phyloP scores from a whole-genome alignment of 2,888 invertebrate genomes.

The Nephrotoma appendiculata region DNA sequence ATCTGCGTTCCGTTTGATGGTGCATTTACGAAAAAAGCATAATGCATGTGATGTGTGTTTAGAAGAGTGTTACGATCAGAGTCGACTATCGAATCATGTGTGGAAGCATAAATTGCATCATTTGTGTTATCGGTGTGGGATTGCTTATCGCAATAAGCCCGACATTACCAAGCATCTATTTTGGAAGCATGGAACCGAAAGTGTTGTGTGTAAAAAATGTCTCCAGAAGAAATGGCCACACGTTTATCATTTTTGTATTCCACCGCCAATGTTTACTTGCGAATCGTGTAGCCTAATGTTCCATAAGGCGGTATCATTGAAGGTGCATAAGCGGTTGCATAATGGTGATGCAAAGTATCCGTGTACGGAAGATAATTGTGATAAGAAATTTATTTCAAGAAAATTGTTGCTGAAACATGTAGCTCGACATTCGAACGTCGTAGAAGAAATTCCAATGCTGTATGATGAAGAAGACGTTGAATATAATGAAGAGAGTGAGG shows the following conservation, averaged over 20 bases:
- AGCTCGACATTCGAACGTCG: slow-evolving; percentile 37
- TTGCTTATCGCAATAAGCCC: slow-evolving; percentile 74
- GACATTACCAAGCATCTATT: slow-evolving; percentile 81
- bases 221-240: slow-evolving; percentile 85
- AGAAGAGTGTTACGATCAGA: slow-evolving; percentile 63
- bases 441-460: background rate
- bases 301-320: slow-evolving; percentile 59
- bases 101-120: slow-evolving; percentile 85
- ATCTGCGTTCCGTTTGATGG: slow-evolving; percentile 80
- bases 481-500: slow-evolving; percentile 6
- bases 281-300: slow-evolving; percentile 68
- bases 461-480: background rate
- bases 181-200: slow-evolving; percentile 88
- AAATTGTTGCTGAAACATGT: slow-evolving; percentile 62
- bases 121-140: slow-evolving; percentile 74
- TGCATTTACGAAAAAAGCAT: slow-evolving; percentile 70
- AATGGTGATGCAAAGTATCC: slow-evolving; percentile 52
- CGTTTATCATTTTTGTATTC: slow-evolving; percentile 80
- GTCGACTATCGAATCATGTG: slow-evolving; percentile 66
- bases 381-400: slow-evolving; percentile 66
- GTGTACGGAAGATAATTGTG: slow-evolving; percentile 56
- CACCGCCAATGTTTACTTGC: slow-evolving; percentile 61
- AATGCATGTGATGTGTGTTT: slow-evolving; percentile 78
- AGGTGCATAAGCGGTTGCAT: slow-evolving; percentile 74
- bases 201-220: slow-evolving; percentile 70